A percentile compares a stretch with the other conserved stretches of the same genome.
Conservation (phyloP, 2,113 vertebrate genomes). For the Clupea harengus region DNA sequence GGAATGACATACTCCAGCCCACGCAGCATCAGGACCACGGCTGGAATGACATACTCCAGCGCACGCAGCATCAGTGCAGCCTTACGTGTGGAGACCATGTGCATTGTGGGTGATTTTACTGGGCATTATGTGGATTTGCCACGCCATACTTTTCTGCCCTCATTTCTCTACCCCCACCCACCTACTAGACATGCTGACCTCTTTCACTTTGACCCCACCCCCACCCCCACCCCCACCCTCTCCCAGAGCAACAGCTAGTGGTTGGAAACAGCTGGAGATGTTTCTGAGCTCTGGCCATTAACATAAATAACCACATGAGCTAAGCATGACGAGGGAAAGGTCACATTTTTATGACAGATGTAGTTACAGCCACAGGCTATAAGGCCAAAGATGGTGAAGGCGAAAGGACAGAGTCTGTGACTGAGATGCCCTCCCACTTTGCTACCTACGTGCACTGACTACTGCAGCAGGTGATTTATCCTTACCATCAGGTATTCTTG, state of each 20-base stretch:
- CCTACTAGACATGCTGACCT: slow-evolving; percentile 23
- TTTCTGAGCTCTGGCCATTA: slow-evolving; percentile 21
- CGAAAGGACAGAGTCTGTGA: neutral
- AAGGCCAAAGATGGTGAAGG: neutral
- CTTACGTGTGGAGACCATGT: neutral
- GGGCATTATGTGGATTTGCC: slow-evolving; percentile 1
- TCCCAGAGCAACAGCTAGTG: slow-evolving; percentile 11
- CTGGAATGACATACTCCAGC: neutral
- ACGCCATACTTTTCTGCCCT: neutral
- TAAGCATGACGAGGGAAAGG: slow-evolving; percentile 50
- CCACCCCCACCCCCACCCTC: neutral
- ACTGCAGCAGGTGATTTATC: neutral
- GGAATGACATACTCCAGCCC: neutral
- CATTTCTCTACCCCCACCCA: no score
- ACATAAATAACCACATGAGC: slow-evolving; percentile 42
- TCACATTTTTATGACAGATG: slow-evolving; percentile 44
- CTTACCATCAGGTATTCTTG: neutral
- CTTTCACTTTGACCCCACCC: slow-evolving; percentile 23
- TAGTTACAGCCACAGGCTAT: neutral
- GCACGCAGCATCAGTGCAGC: neutral
- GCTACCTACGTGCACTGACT: neutral
- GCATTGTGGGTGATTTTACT: neutral
- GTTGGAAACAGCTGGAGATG: slow-evolving; percentile 46
- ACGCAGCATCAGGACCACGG: no score
- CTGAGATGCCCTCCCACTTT: neutral